A percentile compares a stretch with the other conserved stretches of the same genome.
These are phyloP conservation scores for Palythoa caribaeorum DNA, from an alignment of 92 coral and sea anemone genomes.

Conservation along the genomic window DNA sequence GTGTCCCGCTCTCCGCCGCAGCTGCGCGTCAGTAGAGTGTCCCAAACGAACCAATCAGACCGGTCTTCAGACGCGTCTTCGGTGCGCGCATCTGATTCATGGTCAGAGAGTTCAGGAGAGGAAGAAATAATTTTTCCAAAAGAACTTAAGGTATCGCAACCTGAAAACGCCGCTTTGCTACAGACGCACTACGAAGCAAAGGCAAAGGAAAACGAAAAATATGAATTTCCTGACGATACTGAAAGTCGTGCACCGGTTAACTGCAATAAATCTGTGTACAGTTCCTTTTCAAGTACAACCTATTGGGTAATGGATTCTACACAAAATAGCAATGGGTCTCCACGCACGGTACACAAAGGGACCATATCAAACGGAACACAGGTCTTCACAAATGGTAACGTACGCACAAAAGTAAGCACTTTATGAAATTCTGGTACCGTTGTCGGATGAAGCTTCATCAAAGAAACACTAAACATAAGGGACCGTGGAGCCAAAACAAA, in stretches of 20 bases:
- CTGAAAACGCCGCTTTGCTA: neutral
- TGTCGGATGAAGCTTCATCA: neutral
- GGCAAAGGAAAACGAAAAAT: neutral
- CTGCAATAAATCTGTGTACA: conserved; percentile 47
- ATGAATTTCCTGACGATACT: neutral
- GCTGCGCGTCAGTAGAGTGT: conserved; percentile 5
- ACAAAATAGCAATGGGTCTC: conserved; percentile 9
- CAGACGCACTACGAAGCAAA: neutral
- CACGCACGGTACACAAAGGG: neutral
- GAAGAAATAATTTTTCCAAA: conserved; percentile 19
- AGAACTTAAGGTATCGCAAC: conserved; percentile 3
- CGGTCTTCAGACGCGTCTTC: conserved; percentile 75
- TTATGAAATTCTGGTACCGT: neutral
- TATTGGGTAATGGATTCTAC: conserved; percentile 78
- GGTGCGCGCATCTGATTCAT: conserved; percentile 73
- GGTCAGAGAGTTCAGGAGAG: conserved; percentile 86
- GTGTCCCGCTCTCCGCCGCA: conserved; percentile 45
- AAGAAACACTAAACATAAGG: too few relatives aligned
- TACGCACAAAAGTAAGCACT: conserved; percentile 38
- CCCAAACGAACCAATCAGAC: conserved; percentile 57
- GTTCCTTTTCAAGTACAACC: conserved; percentile 71
- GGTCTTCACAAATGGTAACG: conserved; percentile 29
- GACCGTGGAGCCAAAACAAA: too few relatives aligned
- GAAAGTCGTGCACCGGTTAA: neutral
- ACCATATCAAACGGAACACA: neutral